A percentile compares a stretch with the other conserved stretches of the same genome.
Evolutionary conservation across 2,797 vertebrate species (phyloP).

Genomic region (Sparidentex hasta): DNA sequence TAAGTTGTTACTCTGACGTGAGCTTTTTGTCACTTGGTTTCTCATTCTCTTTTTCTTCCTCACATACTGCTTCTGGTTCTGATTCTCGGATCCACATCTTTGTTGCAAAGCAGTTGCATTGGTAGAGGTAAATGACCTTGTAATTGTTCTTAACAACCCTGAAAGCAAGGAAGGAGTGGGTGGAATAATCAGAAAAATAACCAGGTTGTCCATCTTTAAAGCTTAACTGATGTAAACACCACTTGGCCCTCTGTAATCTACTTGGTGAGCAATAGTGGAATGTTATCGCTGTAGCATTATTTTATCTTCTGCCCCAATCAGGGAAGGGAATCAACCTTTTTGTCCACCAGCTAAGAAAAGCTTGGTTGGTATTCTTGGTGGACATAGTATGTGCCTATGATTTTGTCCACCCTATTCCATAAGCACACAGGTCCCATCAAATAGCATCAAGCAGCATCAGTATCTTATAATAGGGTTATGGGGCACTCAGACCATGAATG

Average conservation of each 20-base stretch:
- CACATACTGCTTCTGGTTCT: neutral
- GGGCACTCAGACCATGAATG: too few species aligned
- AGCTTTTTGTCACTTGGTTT: conserved; percentile 11
- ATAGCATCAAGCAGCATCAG: too few species aligned
- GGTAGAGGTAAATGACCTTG: neutral
- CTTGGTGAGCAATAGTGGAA: too few species aligned
- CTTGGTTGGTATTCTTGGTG: too few species aligned
- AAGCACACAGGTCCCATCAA: too few species aligned
- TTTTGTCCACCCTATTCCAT: too few species aligned
- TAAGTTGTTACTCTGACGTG: neutral
- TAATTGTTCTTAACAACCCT: neutral
- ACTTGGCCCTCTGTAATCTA: neutral
- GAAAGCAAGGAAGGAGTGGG: neutral
- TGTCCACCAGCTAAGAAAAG: too few species aligned
- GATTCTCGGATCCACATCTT: neutral
- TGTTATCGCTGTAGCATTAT: too few species aligned
- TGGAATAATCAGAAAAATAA: neutral
- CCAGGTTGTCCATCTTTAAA: neutral
- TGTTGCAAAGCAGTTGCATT: neutral
- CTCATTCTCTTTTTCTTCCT: conserved; percentile 22
- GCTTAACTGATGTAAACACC: neutral
- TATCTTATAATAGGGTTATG: too few species aligned
- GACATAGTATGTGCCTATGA: too few species aligned
- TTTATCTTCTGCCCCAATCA: too few species aligned
- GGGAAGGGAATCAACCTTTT: too few species aligned